Percentiles rank a stretch among this genome's conserved stretches.
phyloP scores from a whole-genome alignment of 2,888 invertebrate species.

The Latheticus oryzae region DNA sequence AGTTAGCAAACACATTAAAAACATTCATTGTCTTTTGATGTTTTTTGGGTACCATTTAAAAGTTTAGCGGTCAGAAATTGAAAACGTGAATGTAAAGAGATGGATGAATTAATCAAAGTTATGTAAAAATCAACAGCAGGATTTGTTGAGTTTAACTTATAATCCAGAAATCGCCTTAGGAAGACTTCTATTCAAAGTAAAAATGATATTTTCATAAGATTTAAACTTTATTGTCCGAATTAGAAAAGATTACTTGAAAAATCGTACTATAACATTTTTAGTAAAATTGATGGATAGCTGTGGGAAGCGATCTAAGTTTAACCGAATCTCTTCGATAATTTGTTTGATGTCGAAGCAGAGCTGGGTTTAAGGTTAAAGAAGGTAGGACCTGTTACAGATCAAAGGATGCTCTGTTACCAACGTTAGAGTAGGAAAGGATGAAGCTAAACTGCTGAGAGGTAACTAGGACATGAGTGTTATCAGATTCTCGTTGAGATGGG shows the following conservation, averaged over 20 bases:
- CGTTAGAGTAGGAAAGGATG: conserved; percentile 43
- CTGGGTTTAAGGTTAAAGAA: conserved; percentile 45
- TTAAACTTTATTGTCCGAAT: no score
- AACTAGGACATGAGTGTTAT: conserved; percentile 45
- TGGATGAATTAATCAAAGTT: conserved; percentile 4
- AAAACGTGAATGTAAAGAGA: conserved; percentile 2
- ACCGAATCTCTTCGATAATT: conserved; percentile 43
- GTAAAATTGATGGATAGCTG: conserved; percentile 30
- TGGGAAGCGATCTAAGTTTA: conserved; percentile 37
- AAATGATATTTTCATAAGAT: no score
- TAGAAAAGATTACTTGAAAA: conserved; percentile 7
- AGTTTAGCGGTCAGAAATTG: conserved; percentile 7
- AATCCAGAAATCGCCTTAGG: conserved; percentile 5
- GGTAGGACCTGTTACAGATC: conserved; percentile 43
- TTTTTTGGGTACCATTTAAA: conserved; percentile 13
- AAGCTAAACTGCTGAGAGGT: conserved; percentile 43
- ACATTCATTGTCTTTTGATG: conserved; percentile 25
- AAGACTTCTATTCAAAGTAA: conserved; percentile 4
- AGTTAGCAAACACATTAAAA: conserved; percentile 16
- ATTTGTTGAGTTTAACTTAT: conserved; percentile 2
- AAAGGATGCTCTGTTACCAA: conserved; percentile 45
- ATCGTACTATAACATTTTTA: conserved; percentile 17
- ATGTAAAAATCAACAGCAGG: not conserved
- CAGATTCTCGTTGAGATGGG: conserved; percentile 41
- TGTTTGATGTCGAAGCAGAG: conserved; percentile 44